Evolutionary conservation across 2,888 invertebrate species (phyloP).

Genomic region (Ophioninae sp.): DNA sequence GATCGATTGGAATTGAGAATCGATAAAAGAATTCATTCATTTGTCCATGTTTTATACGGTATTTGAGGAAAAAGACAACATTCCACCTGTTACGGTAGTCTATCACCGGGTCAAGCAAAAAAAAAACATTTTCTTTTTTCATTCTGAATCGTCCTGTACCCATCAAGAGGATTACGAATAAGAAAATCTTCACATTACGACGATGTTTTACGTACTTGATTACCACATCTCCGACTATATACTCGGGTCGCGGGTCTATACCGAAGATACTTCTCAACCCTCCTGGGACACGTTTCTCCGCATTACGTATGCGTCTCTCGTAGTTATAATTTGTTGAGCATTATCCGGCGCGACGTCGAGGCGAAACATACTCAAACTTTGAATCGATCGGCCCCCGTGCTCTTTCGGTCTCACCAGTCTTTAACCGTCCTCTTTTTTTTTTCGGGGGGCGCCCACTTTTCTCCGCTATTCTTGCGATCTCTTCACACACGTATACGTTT

Average conservation of each 20-base stretch:
- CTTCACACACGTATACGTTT: slow-evolving; percentile 26
- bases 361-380: slow-evolving; percentile 75
- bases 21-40: too few relatives aligned
- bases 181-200: neutral
- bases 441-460: neutral
- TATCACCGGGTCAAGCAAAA: too few relatives aligned
- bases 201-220: neutral
- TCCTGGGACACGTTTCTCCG: slow-evolving; percentile 15
- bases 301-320: slow-evolving; percentile 76
- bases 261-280: slow-evolving; percentile 24
- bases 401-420: slow-evolving; percentile 12
- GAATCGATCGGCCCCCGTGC: slow-evolving; percentile 68
- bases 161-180: neutral
- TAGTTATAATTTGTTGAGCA: slow-evolving; percentile 77
- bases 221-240: neutral
- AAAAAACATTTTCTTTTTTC: too few relatives aligned
- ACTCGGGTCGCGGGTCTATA: neutral
- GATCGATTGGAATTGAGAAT: too few relatives aligned
- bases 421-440: slow-evolving; percentile 22
- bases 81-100: too few relatives aligned
- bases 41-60: too few relatives aligned
- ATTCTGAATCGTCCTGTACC: too few relatives aligned
- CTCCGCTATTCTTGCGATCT: slow-evolving; percentile 31
- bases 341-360: slow-evolving; percentile 72
- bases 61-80: too few relatives aligned